Evolutionary conservation across 2,797 vertebrate species (phyloP).

Genomic region (Cyprinella venusta): DNA sequence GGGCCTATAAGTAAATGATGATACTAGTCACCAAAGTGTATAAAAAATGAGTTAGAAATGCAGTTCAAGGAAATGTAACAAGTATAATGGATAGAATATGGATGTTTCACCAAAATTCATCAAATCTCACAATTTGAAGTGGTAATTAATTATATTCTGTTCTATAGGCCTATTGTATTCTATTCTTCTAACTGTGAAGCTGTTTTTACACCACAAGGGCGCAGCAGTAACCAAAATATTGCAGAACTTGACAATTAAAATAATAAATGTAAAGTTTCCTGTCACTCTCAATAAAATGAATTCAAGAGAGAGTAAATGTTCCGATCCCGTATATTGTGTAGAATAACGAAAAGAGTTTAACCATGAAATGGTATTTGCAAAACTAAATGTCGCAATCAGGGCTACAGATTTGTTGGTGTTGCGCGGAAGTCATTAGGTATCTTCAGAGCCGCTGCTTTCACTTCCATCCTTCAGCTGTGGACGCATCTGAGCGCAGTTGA

Average conservation of each 20-base stretch:
- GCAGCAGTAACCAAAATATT: neutral
- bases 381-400: neutral
- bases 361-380: neutral
- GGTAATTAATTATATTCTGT: neutral
- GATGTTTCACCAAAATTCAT: neutral
- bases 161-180: neutral
- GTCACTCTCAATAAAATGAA: neutral
- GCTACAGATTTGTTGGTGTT: neutral
- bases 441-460: conserved; percentile 16
- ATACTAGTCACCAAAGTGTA: neutral
- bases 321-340: neutral
- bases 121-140: neutral
- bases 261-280: neutral
- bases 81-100: neutral
- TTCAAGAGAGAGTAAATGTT: neutral
- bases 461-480: neutral
- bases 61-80: neutral
- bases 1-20: neutral
- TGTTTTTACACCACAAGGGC: conserved; percentile 11
- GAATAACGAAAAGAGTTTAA: neutral
- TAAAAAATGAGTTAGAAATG: neutral
- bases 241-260: neutral
- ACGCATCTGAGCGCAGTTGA: neutral
- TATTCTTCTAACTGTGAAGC: neutral
- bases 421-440: neutral